phyloP scores from a whole-genome alignment of 2,797 vertebrate genomes.

The Hydrolagus colliei region DNA sequence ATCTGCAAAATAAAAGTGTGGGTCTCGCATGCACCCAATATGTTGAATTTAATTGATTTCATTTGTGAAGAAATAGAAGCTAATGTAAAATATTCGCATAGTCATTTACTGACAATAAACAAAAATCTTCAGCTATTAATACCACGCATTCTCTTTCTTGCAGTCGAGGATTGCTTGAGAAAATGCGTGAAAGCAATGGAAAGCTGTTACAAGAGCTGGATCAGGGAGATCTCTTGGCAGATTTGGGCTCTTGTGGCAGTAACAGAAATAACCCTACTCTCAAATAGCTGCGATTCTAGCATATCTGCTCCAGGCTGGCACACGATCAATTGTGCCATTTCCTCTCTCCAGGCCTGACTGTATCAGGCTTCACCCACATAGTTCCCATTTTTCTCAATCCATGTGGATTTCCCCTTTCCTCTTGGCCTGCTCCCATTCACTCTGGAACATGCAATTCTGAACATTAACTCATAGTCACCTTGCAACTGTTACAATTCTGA shows the following conservation, averaged over 20 bases:
- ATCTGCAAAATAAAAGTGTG: no score
- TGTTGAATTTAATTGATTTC: no score
- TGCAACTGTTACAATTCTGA: neutral
- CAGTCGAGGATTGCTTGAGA: neutral
- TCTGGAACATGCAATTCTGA: neutral
- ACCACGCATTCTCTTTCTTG: neutral
- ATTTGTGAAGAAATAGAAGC: no score
- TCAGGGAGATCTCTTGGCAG: neutral
- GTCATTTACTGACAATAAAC: no score
- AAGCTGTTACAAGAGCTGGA: neutral
- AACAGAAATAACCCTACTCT: neutral
- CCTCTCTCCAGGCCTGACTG: neutral
- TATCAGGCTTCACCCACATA: neutral
- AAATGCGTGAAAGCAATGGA: neutral
- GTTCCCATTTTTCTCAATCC: neutral
- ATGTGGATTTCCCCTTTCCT: conserved; percentile 8
- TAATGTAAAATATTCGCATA: no score
- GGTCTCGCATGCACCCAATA: no score
- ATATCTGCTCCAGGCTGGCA: neutral
- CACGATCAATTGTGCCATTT: neutral
- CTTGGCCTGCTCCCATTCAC: neutral
- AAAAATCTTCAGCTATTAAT: neutral
- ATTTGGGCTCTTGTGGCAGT: neutral
- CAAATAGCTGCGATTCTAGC: neutral
- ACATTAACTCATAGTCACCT: conserved; percentile 13